Evolutionary conservation across 2,797 vertebrate genomes (phyloP), one percentile per base, ranked within the genome.

Genomic region (Callimico goeldii): DNA sequence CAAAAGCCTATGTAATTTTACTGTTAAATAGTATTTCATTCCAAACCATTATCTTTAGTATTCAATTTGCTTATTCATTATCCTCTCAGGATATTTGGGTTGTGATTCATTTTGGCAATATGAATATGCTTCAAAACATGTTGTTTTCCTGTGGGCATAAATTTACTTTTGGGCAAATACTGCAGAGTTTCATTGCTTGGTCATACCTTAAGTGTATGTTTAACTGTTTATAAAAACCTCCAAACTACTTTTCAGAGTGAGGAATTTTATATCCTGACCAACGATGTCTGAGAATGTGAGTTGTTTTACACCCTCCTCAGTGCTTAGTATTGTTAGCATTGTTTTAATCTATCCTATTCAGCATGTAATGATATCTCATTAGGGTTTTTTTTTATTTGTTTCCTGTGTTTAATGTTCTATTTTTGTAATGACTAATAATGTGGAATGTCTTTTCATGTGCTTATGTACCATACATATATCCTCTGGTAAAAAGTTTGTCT

Each of bases 271-370:
- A 5, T 28, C 46, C 3, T 73, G 41, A 22, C 2, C 17, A 84
- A 19, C 17, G n/a, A 2, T 52, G 3, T 33, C 17, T 9, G 7
- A 79, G 20, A 22, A 4, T 57, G 5, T 9, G 1, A 61, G 1
- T 61, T 46, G 24, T 48, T 84, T 39, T 17, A 26, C 17, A 70
- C 0, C 2, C 13, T 61, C 7, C 2, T 11, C 0, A 12, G 3
- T 5, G 30, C 7, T 28, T 39, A 75, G 1, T 17, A 58, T 22
- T 80, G 14, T 70, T 26, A 72, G 8, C 3, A 30, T 17, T 43
- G 73, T 67, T 90, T 67, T 67, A 58, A 41, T 55, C n/a, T 55
- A 33, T 70, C 64, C 14, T 82, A 24, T 36, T 48, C 14, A 39
- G 7, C 7, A 83, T 13, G 15, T 20, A 77, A 17, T 41, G 13